phyloP scores from a whole-genome alignment of 2,888 invertebrate genomes.

The Lydus trimaculatus region DNA sequence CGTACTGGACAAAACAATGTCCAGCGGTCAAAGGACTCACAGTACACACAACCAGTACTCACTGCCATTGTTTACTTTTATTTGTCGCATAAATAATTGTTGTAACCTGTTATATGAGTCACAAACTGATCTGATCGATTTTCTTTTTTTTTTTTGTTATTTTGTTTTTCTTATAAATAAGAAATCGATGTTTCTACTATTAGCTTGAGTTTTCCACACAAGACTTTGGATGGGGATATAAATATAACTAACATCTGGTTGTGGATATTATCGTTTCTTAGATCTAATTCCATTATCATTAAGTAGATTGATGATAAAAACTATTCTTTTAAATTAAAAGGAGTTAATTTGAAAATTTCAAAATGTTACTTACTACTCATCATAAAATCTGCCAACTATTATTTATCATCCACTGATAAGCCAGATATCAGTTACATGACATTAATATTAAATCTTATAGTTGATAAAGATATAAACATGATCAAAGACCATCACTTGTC shows the following conservation, averaged over 20 bases:
- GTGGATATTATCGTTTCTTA: constrained; percentile 42
- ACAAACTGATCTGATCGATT: constrained; percentile 55
- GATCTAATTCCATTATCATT: constrained; percentile 10
- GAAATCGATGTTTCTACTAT: constrained; percentile 26
- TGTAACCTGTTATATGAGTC: constrained; percentile 59
- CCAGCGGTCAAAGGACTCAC: constrained; percentile 56
- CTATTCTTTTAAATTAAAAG: too few species aligned
- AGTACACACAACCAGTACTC: constrained; percentile 53
- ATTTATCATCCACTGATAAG: too few species aligned
- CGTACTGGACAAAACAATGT: constrained; percentile 52
- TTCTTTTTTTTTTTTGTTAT: constrained; percentile 33
- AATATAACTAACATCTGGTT: constrained; percentile 54
- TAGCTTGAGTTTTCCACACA: constrained; percentile 43
- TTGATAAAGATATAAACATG: not conserved
- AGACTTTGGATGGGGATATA: constrained; percentile 53
- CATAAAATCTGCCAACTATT: too few species aligned
- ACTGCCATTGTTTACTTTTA: constrained; percentile 60
- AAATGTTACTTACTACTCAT: too few species aligned
- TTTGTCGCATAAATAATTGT: constrained; percentile 60
- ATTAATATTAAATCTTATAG: not conserved
- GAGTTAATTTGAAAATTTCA: too few species aligned
- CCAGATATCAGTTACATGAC: too few species aligned
- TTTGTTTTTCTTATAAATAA: not conserved
- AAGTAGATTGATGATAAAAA: not conserved
- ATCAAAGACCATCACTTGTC: too few species aligned